phyloP scores from a whole-genome alignment of 2,797 vertebrate species.

The Hapalemur alaotrensis region DNA sequence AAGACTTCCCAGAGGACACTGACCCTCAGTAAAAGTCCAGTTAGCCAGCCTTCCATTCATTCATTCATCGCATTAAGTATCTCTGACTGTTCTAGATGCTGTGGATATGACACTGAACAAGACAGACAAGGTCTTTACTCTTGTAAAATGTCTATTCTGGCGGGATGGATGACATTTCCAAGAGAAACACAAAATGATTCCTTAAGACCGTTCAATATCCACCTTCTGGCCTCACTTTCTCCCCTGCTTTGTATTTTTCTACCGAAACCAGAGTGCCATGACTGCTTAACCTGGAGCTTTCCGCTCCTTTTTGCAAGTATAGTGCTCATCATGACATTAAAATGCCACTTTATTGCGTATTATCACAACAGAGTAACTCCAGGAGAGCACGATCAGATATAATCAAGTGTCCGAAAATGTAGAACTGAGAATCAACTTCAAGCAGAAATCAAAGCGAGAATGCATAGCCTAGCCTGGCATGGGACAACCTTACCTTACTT shows the following conservation, averaged over 20 bases:
- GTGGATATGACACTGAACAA: not conserved
- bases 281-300: not conserved
- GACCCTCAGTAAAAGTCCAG: not conserved
- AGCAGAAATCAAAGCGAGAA: not conserved
- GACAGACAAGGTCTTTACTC: not conserved
- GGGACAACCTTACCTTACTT: conserved; percentile 25
- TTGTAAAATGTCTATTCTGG: not conserved
- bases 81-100: not conserved
- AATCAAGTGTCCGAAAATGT: not conserved
- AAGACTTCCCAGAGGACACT: not conserved
- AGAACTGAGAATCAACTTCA: not conserved
- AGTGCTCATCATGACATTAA: not conserved
- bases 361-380: not conserved
- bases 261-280: not conserved
- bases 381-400: not conserved
- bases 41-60: not conserved
- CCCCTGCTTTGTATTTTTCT: not conserved
- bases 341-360: not conserved
- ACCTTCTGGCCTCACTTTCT: not conserved
- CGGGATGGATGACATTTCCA: not conserved
- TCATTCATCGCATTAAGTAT: not conserved
- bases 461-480: not conserved
- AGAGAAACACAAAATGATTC: not conserved
- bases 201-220: not conserved
- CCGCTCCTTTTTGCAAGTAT: not conserved